Evolutionary conservation across 2,888 invertebrate species (phyloP), one percentile per base, ranked within the genome.

Genomic region (Chrysotoxum bicinctum): DNA sequence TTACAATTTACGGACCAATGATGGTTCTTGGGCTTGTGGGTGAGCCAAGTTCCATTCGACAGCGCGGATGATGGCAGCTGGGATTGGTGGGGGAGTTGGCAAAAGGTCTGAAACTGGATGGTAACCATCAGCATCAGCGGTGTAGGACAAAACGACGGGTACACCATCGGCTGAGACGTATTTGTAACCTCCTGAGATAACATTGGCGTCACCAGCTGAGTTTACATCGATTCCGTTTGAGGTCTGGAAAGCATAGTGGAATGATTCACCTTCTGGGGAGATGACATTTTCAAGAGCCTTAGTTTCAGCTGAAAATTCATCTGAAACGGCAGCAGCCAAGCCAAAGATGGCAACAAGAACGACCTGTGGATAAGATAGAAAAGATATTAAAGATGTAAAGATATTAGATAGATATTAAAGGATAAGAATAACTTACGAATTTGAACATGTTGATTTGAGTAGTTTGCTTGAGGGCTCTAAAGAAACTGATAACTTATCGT

Each of bases 101-200:
- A 91, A 86, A 89, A 26, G 26, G 26, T 90, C 90, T 62, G 91
- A 93, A 88, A 89, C 87, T 26, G 93, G 92, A 72, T 92, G 92
- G 92, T 91, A 94, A 84, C 95, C 95, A 88, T 93, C 92, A 88
- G 93, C 94, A 90, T 94, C 90, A 87, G 95, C 94, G 5, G 90
- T 88, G 92, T 94, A 95, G 73, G 87, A 88, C 43, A 93, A 45
- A 6, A 88, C 83, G 89, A 93, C 90, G 1, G 87, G 88, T 50
- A 89, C 87, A 32, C 95, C 95, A 52, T 93, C 93, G 37, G 94
- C 93, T 40, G 93, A 92, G 43, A 93, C 92, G 92, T 94, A 94
- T 54, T 91, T 88, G 90, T 91, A 91, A 16, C 91, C 89, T 40
- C 95, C 95, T 75, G 93, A 91, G 1, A 93, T 94, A 88, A 93